These are phyloP conservation scores for Iphiclides podalirius DNA, from an alignment of 2,888 invertebrate genomes.

Conservation along the genomic window DNA sequence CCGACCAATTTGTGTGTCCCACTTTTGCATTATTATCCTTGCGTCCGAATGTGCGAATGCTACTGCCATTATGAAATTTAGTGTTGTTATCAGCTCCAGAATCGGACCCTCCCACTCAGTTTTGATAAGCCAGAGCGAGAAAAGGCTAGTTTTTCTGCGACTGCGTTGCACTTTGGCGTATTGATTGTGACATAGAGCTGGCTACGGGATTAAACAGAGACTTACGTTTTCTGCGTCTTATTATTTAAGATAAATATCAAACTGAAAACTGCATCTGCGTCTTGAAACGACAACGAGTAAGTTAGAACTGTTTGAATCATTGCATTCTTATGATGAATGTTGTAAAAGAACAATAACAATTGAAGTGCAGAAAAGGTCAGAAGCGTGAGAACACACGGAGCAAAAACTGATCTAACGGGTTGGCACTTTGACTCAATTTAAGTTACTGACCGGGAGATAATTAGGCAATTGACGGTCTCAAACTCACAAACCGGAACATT, in stretches of 20 bases:
- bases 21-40: slow-evolving; percentile 48
- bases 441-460: slow-evolving; percentile 13
- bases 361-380: slow-evolving; percentile 38
- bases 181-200: slow-evolving; percentile 5
- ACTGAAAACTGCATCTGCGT: neutral
- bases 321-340: neutral
- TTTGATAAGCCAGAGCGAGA: slow-evolving; percentile 31
- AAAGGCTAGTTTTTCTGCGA: slow-evolving; percentile 22
- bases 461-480: slow-evolving; percentile 7
- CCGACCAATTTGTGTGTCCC: slow-evolving; percentile 56
- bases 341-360: slow-evolving; percentile 12
- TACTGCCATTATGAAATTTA: slow-evolving; percentile 41
- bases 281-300: neutral
- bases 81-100: slow-evolving; percentile 37
- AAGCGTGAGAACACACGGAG: slow-evolving; percentile 52
- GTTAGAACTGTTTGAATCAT: neutral
- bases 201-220: slow-evolving; percentile 16
- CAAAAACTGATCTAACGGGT: slow-evolving; percentile 24
- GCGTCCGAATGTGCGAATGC: slow-evolving; percentile 44
- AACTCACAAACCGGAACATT: slow-evolving; percentile 18
- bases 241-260: neutral
- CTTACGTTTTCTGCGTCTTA: neutral
- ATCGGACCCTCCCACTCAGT: slow-evolving; percentile 30
- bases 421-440: slow-evolving; percentile 20
- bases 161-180: slow-evolving; percentile 8